A percentile compares a stretch with the other conserved stretches of the same genome.
phyloP scores from a whole-genome alignment of 2,797 vertebrate species.

The Muscicapa comitata region DNA sequence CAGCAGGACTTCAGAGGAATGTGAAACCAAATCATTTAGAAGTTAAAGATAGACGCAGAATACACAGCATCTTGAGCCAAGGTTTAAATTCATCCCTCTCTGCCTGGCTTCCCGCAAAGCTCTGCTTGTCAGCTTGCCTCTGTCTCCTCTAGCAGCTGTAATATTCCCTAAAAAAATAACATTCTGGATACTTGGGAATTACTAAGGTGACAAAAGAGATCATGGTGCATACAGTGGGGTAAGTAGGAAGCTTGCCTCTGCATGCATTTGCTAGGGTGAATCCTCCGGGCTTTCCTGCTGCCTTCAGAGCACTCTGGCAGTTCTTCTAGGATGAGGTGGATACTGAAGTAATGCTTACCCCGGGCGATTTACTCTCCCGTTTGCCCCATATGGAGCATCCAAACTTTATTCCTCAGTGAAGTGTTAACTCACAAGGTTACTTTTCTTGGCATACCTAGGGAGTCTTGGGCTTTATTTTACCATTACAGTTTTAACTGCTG shows the following conservation, averaged over 20 bases:
- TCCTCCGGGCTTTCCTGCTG: background rate
- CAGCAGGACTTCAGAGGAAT: conserved; percentile 90
- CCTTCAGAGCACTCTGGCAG: background rate
- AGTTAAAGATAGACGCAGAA: conserved; percentile 97
- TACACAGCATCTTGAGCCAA: conserved; percentile 78
- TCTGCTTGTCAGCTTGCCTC: conserved; percentile 44
- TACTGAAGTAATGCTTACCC: background rate
- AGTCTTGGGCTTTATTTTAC: background rate
- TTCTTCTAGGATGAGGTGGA: background rate
- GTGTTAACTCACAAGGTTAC: background rate
- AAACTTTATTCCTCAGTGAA: background rate
- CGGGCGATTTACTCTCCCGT: background rate
- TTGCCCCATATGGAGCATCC: background rate
- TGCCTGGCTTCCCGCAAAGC: conserved; percentile 49
- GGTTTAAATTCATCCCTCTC: conserved; percentile 82
- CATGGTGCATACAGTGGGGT: conserved; percentile 86
- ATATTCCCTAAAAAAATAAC: conserved; percentile 23
- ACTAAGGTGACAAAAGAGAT: conserved; percentile 40
- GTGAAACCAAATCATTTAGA: conserved; percentile 89
- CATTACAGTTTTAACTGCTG: background rate
- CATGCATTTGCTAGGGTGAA: background rate
- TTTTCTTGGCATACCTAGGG: background rate
- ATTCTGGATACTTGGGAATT: conserved; percentile 60
- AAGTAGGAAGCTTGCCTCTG: conserved; percentile 69
- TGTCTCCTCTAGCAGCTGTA: background rate